Conservation (phyloP, 2,113 vertebrate species). For the Mobula hypostoma region DNA sequence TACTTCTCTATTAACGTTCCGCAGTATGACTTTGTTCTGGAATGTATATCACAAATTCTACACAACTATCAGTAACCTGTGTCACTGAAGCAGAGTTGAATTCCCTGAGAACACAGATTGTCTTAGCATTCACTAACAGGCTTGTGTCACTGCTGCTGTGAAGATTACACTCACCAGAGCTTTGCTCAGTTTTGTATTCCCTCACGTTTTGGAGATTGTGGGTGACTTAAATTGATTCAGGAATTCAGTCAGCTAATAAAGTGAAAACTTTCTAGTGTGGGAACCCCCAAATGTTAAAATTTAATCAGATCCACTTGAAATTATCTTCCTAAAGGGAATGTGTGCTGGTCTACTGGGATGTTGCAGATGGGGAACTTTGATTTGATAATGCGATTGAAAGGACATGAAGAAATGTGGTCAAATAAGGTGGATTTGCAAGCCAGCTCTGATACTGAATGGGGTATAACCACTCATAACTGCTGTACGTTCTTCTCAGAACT, state of each 20-base stretch:
- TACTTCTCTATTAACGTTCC: too few species aligned
- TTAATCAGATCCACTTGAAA: not conserved
- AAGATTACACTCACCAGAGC: too few species aligned
- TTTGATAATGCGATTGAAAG: not conserved
- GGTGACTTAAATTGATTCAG: too few species aligned
- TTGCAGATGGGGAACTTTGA: not conserved
- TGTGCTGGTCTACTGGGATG: too few species aligned
- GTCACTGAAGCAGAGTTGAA: too few species aligned
- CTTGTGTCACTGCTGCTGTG: not conserved
- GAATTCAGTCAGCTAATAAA: too few species aligned
- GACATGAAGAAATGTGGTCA: not conserved
- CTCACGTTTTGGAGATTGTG: not conserved
- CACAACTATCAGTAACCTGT: too few species aligned
- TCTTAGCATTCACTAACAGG: not conserved
- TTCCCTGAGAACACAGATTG: not conserved
- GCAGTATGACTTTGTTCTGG: too few species aligned
- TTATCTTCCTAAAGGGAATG: not conserved
- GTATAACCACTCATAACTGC: not conserved
- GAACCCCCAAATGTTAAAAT: not conserved
- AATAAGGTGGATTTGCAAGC: not conserved
- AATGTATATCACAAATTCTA: too few species aligned
- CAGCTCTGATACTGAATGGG: not conserved
- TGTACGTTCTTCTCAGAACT: not conserved
- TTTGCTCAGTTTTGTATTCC: not conserved
- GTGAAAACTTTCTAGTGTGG: too few species aligned